Base-by-base conservation (phyloP, 1,140 invertebrate genomes). In the Aphis craccivora region DNA sequence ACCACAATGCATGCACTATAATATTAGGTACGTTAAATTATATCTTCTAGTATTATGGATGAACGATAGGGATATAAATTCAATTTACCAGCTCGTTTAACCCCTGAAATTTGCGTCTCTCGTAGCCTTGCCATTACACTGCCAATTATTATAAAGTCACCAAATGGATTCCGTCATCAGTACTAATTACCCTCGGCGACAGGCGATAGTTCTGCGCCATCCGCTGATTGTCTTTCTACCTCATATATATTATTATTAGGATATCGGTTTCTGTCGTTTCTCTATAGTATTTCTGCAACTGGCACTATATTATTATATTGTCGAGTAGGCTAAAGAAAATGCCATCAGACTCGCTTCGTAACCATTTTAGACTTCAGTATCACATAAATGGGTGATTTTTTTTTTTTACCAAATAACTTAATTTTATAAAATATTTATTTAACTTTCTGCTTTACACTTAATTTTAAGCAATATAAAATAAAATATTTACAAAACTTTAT, bases 131-230 rank as follows among this genome's bases (percentile, higher is more conserved):
- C 48, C 51, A 35, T 86, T 43, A 51, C 48, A 8, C 53, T 40
- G 35, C 22, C 53, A 22, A 90, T 67, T 43, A 43, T 90, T 67
- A 67, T 90, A n/a, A 90, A 90, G 23, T n/a, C 89, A 35, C 89
- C 55, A 90, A 90, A 90, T 67, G 89, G 37, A 60, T 90, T 90
- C 53, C 53, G 53, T 35, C 89, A 90, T 90, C 53, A 90, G 53
- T 35, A 67, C 53, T 90, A 90, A 90, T 67, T 90, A 67, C 53
- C 89, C 89, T 23, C 30, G 45, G 51, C n/a, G n/a, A 76, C 35
- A 25, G 37, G 35, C 37, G 81, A 25, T 30, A 14, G 35, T 11
- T 53, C 45, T n/a, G 9, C 11, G 45, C 0, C 2, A 51, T 22
- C 22, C 87, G 35, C 51, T 23, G n/a, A 40, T 90, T 18, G 88